Evolutionary conservation across 92 coral and sea anemone genomes (phyloP).

Genomic region (Isaurus tuberculatus): DNA sequence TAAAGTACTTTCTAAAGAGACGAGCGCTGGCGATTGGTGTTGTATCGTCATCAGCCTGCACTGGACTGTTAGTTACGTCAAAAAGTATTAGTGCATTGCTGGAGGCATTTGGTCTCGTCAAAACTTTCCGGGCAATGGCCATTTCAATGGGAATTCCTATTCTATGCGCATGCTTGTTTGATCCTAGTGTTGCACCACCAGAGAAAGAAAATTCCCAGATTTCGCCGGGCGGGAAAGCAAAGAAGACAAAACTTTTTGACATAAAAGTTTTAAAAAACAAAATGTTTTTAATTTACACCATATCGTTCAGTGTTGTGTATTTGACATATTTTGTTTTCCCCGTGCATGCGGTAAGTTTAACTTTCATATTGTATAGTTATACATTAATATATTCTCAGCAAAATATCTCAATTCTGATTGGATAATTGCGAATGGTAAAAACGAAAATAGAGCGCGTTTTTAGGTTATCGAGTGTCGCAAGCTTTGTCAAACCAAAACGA

Average conservation of each 20-base stretch:
- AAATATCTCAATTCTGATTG: no score
- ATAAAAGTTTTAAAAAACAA: not conserved
- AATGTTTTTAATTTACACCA: not conserved
- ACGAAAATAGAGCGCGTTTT: no score
- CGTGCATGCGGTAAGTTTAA: conserved; percentile 7
- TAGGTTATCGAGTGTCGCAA: no score
- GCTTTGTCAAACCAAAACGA: no score
- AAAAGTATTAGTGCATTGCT: not conserved
- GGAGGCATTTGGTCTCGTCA: not conserved
- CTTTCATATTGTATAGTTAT: not conserved
- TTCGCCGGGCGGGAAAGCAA: not conserved
- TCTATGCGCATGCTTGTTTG: not conserved
- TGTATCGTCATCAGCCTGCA: not conserved
- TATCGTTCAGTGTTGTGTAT: not conserved
- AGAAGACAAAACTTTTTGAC: not conserved
- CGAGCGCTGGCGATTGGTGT: not conserved
- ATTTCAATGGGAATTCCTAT: not conserved
- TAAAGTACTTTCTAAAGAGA: conserved; percentile 4
- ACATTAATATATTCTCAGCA: no score
- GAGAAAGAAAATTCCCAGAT: not conserved
- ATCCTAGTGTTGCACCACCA: not conserved
- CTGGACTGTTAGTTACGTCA: not conserved
- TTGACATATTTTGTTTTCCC: not conserved
- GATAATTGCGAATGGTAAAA: no score
- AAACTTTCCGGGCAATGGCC: not conserved